A percentile compares a stretch with the other conserved stretches of the same genome.
Conservation (phyloP, 2,888 invertebrate species). For the Villa cingulata region DNA sequence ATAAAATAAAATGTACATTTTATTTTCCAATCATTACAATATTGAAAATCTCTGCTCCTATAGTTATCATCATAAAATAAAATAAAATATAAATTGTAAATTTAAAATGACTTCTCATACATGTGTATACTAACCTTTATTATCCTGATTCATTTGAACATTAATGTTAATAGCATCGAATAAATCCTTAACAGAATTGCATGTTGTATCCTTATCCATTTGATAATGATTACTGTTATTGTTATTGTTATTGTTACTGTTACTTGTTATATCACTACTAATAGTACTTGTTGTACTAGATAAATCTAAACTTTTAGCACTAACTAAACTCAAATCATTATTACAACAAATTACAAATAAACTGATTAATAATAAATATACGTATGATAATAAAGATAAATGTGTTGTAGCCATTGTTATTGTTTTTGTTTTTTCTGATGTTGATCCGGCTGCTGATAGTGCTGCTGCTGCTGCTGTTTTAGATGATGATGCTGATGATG, state of each 20-base stretch:
- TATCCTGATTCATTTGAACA: constrained; percentile 3
- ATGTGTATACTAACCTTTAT: constrained; percentile 3
- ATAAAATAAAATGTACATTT: too few relatives aligned
- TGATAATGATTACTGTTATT: not conserved
- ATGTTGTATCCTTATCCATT: constrained; percentile 6
- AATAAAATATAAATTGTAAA: too few relatives aligned
- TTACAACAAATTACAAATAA: not conserved
- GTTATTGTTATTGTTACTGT: too few relatives aligned
- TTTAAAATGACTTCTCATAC: too few relatives aligned
- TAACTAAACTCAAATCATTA: constrained; percentile 1
- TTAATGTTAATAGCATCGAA: constrained; percentile 4
- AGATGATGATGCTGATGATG: too few relatives aligned
- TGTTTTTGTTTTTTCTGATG: too few relatives aligned
- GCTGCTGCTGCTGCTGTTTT: not conserved
- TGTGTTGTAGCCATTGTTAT: too few relatives aligned
- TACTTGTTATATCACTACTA: not conserved
- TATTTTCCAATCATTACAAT: too few relatives aligned
- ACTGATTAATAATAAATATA: not conserved
- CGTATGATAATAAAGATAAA: not conserved
- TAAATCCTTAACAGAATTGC: constrained; percentile 6
- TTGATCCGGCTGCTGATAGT: too few relatives aligned
- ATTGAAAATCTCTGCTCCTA: too few relatives aligned
- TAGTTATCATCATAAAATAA: too few relatives aligned
- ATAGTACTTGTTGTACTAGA: not conserved
- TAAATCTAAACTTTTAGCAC: constrained; percentile 7